Conservation (phyloP, 2,113 vertebrate species). For the Carassius gibelio region DNA sequence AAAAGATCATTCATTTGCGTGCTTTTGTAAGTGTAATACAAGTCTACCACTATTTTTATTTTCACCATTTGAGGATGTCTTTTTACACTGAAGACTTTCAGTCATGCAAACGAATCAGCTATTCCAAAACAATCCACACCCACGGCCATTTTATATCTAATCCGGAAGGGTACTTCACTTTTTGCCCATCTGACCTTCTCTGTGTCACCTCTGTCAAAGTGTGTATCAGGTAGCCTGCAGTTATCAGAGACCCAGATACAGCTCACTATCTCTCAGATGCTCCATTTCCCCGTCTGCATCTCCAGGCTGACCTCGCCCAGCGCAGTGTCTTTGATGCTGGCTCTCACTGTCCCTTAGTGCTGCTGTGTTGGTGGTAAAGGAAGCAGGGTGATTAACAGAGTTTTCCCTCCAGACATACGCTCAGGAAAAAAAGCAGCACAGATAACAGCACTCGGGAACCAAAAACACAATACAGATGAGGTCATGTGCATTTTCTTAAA, state of each 20-base stretch:
- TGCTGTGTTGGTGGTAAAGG: conserved; percentile 27
- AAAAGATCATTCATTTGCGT: background rate
- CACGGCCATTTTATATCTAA: conserved; percentile 11
- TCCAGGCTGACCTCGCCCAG: conserved; percentile 15
- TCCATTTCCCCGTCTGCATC: conserved; percentile 44
- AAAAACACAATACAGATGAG: conserved; percentile 13
- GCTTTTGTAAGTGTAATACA: background rate
- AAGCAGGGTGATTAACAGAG: conserved; percentile 21
- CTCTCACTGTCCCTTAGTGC: conserved; percentile 4
- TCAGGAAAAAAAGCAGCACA: background rate
- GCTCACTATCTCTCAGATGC: conserved; percentile 40
- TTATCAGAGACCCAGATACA: conserved; percentile 34
- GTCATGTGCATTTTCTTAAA: background rate
- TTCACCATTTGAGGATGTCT: background rate
- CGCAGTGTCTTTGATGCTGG: conserved; percentile 9
- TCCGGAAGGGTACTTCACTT: conserved; percentile 17
- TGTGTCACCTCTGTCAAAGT: background rate
- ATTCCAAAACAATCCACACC: conserved; percentile 15
- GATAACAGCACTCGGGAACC: conserved; percentile 17
- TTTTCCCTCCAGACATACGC: conserved; percentile 19
- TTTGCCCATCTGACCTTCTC: background rate
- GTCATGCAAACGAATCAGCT: background rate
- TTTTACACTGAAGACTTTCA: background rate
- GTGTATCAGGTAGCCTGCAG: conserved; percentile 11
- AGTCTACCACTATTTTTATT: background rate